Base-by-base conservation (phyloP, 2,113 vertebrate genomes). In the Misgurnus anguillicaudatus region DNA sequence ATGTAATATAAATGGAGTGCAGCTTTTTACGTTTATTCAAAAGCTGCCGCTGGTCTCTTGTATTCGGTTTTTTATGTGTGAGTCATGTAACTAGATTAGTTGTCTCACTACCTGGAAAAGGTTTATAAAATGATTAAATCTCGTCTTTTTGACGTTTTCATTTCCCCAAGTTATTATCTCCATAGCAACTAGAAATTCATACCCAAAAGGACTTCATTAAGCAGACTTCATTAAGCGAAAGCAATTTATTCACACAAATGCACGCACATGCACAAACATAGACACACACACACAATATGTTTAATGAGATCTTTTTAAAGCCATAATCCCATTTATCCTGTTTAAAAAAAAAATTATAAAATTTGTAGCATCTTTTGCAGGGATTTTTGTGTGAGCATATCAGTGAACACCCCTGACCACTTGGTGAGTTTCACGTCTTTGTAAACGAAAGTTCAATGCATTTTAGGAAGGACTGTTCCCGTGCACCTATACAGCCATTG, bases 161-260 rank as follows among this genome's bases (percentile, higher is more conserved):
- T 36, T 31, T 51, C n/a, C 24, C 24, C 11, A 39, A 48, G 41
- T 36, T 70, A 65, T 47, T 21, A 69, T 78, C 53, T 70, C 77
- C 42, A 60, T 69, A 60, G 76, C 65, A 70, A 78, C 77, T 62
- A 36, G 16, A 42, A 17, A 9, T 48, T 69, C 9, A 4, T 24
- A 6, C 4, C 9, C 14, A 24, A 42, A 73, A 60, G 19, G 55
- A 55, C 48, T 55, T 70, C 9, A 3, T 70, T 55, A 60, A 73
- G 38, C 24, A 31, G 55, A 38, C 48, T 55, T 70, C 9, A 3
- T 70, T 55, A 60, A 58, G 38, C 24, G 11, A 8, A 73, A 38
- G n/a, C 55, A 5, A 41, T 24, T 42, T 41, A 31, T 31, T 4
- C 11, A 13, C 42, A 24, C 64, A 45, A 19, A 7, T 63, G 41